These are phyloP conservation scores for Solenopsis invicta DNA, from an alignment of 1,140 invertebrate genomes.

Conservation along the genomic window DNA sequence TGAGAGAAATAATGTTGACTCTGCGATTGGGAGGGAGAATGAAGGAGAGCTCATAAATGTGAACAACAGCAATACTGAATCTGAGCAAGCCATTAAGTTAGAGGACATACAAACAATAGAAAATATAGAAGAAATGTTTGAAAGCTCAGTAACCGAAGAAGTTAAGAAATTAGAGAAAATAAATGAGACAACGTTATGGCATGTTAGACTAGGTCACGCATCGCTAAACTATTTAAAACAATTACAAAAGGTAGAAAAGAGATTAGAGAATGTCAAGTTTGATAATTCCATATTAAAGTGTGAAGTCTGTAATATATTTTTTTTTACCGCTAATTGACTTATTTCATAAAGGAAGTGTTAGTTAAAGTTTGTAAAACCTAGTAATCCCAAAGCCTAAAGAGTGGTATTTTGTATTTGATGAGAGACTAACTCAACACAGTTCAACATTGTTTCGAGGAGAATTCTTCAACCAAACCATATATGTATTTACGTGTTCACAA, in stretches of 20 bases:
- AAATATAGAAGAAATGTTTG: not conserved
- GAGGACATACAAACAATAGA: not conserved
- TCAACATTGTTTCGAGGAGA: slow-evolving; percentile 90
- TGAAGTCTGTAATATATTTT: slow-evolving; percentile 13
- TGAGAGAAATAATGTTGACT: not conserved
- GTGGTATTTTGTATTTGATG: slow-evolving; percentile 93
- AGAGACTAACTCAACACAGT: slow-evolving; percentile 92
- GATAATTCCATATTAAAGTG: not conserved
- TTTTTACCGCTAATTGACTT: slow-evolving; percentile 96
- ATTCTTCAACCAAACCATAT: slow-evolving; percentile 87
- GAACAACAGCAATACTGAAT: not conserved
- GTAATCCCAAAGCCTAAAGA: slow-evolving; percentile 95
- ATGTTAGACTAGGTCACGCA: not conserved
- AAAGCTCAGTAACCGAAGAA: not conserved
- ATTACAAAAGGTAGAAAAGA: no score
- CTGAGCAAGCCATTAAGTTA: not conserved
- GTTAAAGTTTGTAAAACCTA: slow-evolving; percentile 93
- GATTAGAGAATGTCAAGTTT: not conserved
- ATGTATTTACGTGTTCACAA: slow-evolving; percentile 92
- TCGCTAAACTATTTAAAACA: not conserved
- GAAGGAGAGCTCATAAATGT: not conserved
- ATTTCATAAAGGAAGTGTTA: slow-evolving; percentile 94
- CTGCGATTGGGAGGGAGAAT: not conserved
- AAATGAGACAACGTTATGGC: not conserved
- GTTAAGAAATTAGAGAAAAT: not conserved